Conservation (phyloP, 2,113 vertebrate genomes). For the Nyctibius bracteatus region DNA sequence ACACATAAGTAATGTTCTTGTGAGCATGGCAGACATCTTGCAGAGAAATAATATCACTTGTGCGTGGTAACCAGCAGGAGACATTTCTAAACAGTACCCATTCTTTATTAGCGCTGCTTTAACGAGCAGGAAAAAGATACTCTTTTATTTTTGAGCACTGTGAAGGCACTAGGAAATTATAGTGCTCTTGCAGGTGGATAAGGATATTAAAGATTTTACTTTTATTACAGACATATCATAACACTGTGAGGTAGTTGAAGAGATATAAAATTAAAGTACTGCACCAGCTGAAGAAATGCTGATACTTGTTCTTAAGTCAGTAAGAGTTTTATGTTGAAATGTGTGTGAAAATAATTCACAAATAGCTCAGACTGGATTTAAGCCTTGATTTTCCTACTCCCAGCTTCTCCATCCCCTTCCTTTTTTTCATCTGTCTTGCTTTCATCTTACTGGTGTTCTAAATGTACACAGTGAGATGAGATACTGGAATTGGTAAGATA, state of each 20-base stretch:
- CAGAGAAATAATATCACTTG: slow-evolving; percentile 17
- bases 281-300: background rate
- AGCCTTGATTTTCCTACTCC: background rate
- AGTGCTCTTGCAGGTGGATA: background rate
- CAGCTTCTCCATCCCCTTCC: background rate
- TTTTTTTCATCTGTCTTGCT: background rate
- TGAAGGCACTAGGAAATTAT: background rate
- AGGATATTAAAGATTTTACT: background rate
- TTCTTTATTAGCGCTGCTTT: background rate
- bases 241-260: background rate
- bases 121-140: background rate
- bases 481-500: background rate
- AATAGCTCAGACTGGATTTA: background rate
- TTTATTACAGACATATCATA: background rate
- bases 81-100: background rate
- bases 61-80: background rate
- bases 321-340: background rate
- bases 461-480: background rate
- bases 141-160: background rate
- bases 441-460: background rate
- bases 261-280: background rate
- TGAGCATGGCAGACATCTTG: background rate
- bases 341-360: background rate
- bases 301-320: background rate
- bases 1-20: background rate